phyloP scores from a whole-genome alignment of 2,797 vertebrate species.

The Neopelma chrysocephalum region DNA sequence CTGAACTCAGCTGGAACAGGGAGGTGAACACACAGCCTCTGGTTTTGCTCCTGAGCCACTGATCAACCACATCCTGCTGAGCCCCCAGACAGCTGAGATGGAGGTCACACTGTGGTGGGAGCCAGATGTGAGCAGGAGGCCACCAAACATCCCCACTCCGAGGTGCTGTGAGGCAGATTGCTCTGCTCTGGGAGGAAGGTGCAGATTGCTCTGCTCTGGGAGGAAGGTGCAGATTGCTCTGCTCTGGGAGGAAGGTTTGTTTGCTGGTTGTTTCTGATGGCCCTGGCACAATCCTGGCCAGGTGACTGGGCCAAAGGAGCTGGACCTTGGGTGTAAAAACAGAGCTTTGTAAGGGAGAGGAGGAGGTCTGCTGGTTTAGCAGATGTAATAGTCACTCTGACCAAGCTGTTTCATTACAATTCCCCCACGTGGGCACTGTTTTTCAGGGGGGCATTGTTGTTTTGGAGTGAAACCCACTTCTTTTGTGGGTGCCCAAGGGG shows the following conservation, averaged over 20 bases:
- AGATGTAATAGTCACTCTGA: neutral
- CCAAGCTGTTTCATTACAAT: neutral
- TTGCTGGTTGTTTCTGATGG: neutral
- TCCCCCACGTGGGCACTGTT: accelerated
- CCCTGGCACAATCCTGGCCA: neutral
- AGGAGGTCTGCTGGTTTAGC: neutral
- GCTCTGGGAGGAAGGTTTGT: neutral
- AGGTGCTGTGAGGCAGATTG: neutral
- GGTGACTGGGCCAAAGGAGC: neutral
- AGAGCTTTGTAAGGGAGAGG: neutral
- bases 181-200: neutral
- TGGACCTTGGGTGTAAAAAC: neutral
- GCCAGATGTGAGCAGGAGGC: neutral
- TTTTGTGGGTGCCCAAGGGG: neutral
- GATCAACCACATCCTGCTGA: neutral
- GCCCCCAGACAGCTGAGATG: neutral
- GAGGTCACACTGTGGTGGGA: neutral
- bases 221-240: neutral
- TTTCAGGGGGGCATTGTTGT: neutral
- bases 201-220: neutral
- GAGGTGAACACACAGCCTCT: neutral
- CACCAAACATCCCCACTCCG: neutral
- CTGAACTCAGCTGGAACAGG: neutral
- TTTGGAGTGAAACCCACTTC: neutral
- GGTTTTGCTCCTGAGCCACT: neutral